phyloP scores from a whole-genome alignment of 92 coral and sea anemone genomes.

The Porites lobata region DNA sequence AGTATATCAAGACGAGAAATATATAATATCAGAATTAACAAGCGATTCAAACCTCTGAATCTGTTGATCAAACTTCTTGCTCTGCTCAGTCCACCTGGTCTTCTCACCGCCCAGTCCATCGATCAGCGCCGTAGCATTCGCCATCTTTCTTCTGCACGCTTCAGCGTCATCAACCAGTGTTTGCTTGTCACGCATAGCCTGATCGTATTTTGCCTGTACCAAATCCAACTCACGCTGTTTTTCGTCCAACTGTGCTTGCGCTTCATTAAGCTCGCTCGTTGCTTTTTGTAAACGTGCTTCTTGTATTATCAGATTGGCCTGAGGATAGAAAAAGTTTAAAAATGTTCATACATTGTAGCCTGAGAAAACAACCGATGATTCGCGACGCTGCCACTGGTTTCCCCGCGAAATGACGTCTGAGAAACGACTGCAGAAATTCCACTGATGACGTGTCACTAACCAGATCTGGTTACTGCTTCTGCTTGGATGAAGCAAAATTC shows the following conservation, averaged over 20 bases:
- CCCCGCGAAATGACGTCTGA: too few relatives aligned
- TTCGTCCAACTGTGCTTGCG: constrained; percentile 95
- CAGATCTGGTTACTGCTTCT: too few relatives aligned
- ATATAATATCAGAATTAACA: too few relatives aligned
- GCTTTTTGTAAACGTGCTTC: constrained; percentile 96
- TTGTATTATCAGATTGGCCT: constrained; percentile 97
- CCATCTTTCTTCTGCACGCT: constrained; percentile 99
- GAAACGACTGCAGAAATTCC: too few relatives aligned
- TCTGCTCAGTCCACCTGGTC: constrained; percentile 98
- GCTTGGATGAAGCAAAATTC: too few relatives aligned
- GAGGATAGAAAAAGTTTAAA: neutral
- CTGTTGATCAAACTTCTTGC: constrained; percentile 98
- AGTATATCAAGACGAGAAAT: too few relatives aligned
- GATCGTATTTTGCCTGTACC: constrained; percentile 98
- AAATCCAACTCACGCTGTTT: constrained; percentile 94
- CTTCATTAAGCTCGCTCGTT: constrained; percentile 87
- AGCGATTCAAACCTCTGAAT: constrained; percentile 81
- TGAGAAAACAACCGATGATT: too few relatives aligned
- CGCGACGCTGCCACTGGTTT: too few relatives aligned
- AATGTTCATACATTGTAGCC: too few relatives aligned
- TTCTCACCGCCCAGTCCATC: constrained; percentile 99
- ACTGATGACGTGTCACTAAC: too few relatives aligned
- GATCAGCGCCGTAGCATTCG: constrained; percentile 96
- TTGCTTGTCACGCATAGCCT: constrained; percentile 98
- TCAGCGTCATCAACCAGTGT: constrained; percentile 97